A percentile compares a stretch with the other conserved stretches of the same genome.
These are phyloP conservation scores for Flexamia atlantica DNA, from an alignment of 2,888 invertebrate genomes.

Conservation along the genomic window DNA sequence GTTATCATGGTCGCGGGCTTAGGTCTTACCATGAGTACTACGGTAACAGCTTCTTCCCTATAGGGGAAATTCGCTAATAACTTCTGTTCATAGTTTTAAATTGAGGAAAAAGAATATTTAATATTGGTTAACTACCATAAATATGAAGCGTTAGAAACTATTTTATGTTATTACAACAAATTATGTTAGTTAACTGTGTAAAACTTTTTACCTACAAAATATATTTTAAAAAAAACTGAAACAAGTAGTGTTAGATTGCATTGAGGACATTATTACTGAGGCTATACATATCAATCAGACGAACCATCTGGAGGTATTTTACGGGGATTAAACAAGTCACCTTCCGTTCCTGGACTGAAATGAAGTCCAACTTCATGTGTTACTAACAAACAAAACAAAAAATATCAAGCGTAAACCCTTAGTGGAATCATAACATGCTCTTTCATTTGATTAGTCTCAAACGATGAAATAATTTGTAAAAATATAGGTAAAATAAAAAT, in stretches of 20 bases:
- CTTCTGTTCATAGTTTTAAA: no score
- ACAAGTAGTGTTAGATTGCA: conserved; percentile 5
- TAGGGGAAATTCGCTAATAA: no score
- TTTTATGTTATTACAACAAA: background rate
- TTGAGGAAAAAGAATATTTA: no score
- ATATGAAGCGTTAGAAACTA: background rate
- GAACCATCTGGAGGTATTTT: conserved; percentile 42
- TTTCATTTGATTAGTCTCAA: background rate
- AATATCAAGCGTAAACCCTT: background rate
- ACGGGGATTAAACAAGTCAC: conserved; percentile 21
- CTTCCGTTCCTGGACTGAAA: conserved; percentile 36
- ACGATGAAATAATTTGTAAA: background rate
- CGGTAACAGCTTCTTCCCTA: no score
- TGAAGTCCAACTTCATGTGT: conserved; percentile 31
- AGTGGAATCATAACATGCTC: background rate
- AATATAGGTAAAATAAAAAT: background rate
- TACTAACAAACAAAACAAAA: conserved; percentile 39
- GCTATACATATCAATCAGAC: background rate
- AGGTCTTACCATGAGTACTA: no score
- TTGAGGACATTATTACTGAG: background rate
- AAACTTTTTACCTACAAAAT: no score
- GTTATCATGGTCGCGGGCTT: no score
- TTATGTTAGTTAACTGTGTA: conserved; percentile 24
- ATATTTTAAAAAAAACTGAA: background rate
- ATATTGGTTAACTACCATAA: conserved; percentile 2